Base-by-base conservation (phyloP, 2,888 invertebrate genomes). In the Pandemis corylana region DNA sequence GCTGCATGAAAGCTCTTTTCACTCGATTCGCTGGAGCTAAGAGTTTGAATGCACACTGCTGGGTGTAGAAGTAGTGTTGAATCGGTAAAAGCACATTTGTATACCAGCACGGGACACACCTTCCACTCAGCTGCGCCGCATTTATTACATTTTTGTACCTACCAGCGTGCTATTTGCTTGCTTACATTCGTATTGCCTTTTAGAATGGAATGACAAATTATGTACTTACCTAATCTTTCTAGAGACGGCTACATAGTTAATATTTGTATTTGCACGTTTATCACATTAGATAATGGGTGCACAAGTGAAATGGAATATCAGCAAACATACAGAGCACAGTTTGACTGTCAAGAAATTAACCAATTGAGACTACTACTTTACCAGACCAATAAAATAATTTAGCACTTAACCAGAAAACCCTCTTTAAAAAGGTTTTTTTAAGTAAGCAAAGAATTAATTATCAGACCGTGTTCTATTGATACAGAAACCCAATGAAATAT, bases 1-100 rank as follows among this genome's bases (percentile, higher is more conserved):
- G 81, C 80, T 77, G 78, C 66, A 65, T 83, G 81, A 84, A 81
- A 84, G 79, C 79, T 78, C 83, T 81, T 83, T 86, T 86, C 82
- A 84, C 71, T 74, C 78, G 76, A 82, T 78, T 79, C 77, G 74
- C 76, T 76, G 79, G 28, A 70, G 61, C 70, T 13, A 67, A 77
- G 68, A 77, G 75, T 68, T 77, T 81, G 80, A 82, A 83, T 83
- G 81, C 77, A 72, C 67, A 69, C 53, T 64, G 66, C 41, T 74
- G 46, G 62, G 62, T 46, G 65, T 69, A 56, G 62, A 67, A 51
- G 62, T n/a, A 59, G 66, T 67, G 61, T 46, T 67, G 70, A 71
- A 66, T 53, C n/a, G 10, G 61, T 53, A 66, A 44, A 67, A 61
- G 28, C 66, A 56, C 41, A 68, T 68, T 53, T 51, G 62, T 70